These are phyloP conservation scores for Neodiprion lecontei DNA, from an alignment of 1,140 invertebrate genomes.

Conservation along the genomic window DNA sequence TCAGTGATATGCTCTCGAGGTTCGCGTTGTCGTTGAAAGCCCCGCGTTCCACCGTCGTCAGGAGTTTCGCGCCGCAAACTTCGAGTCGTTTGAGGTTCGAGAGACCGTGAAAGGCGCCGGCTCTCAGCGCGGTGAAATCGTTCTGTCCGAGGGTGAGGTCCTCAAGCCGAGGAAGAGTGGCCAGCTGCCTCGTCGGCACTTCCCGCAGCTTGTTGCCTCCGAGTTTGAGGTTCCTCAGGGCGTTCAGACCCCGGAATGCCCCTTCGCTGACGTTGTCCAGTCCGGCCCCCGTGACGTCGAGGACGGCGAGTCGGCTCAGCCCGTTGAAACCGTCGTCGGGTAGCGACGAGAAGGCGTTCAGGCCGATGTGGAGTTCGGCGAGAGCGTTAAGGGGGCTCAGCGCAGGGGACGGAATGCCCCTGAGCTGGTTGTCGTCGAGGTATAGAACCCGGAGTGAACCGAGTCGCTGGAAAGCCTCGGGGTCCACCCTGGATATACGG, in stretches of 20 bases:
- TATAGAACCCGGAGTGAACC: conserved; percentile 78
- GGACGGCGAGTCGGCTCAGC: conserved; percentile 73
- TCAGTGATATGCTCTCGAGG: conserved; percentile 77
- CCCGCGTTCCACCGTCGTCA: conserved; percentile 75
- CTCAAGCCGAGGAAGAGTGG: conserved; percentile 75
- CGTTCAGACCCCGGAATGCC: conserved; percentile 78
- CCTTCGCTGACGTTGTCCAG: conserved; percentile 76
- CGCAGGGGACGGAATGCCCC: conserved; percentile 74
- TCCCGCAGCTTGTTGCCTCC: conserved; percentile 77
- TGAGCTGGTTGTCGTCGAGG: conserved; percentile 85
- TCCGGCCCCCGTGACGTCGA: conserved; percentile 82
- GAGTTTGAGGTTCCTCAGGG: conserved; percentile 76
- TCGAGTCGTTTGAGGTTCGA: conserved; percentile 78
- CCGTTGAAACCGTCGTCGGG: conserved; percentile 78
- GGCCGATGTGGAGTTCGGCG: conserved; percentile 82
- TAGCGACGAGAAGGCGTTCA: conserved; percentile 79
- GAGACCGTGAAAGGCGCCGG: conserved; percentile 78
- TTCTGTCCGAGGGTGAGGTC: conserved; percentile 85
- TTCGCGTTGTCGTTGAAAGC: conserved; percentile 82
- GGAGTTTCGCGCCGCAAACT: conserved; percentile 74
- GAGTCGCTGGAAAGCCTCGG: conserved; percentile 80
- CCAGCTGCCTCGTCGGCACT: conserved; percentile 79
- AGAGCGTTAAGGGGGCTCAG: conserved; percentile 75
- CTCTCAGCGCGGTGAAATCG: conserved; percentile 72
- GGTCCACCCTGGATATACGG: conserved; percentile 80